Evolutionary conservation across 2,797 vertebrate species (phyloP).

Genomic region (Sebastes kiyomatsui): DNA sequence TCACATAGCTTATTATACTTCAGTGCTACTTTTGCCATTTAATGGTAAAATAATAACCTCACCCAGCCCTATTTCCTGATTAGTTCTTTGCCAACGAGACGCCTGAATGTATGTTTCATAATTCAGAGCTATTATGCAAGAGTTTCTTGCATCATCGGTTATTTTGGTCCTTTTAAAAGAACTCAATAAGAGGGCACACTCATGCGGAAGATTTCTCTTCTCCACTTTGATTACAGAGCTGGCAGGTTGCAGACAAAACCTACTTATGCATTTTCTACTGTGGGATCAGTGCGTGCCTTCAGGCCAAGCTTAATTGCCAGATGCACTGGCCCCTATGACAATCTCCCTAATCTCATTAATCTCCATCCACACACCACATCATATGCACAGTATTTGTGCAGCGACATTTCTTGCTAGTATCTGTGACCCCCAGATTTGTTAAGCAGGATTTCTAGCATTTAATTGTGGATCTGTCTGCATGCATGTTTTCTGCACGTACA

Average conservation of each 20-base stretch:
- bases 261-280: slow-evolving; percentile 51
- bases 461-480: neutral
- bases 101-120: slow-evolving; percentile 17
- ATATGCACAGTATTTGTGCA: slow-evolving; percentile 47
- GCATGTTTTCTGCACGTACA: neutral
- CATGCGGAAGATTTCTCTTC: slow-evolving; percentile 47
- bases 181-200: slow-evolving; percentile 50
- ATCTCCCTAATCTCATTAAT: slow-evolving; percentile 71
- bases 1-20: neutral
- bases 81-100: slow-evolving; percentile 7
- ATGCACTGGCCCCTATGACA: slow-evolving; percentile 61
- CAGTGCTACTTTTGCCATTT: neutral
- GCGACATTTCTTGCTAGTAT: slow-evolving; percentile 6
- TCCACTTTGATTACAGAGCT: slow-evolving; percentile 61
- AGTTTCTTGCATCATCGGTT: slow-evolving; percentile 42
- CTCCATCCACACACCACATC: slow-evolving; percentile 44
- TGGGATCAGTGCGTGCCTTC: slow-evolving; percentile 58
- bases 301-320: slow-evolving; percentile 61
- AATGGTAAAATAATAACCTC: neutral
- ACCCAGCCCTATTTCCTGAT: neutral
- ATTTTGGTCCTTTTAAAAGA: slow-evolving; percentile 39
- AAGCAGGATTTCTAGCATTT: neutral
- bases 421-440: slow-evolving; percentile 1
- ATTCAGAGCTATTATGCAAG: slow-evolving; percentile 47
- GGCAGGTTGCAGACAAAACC: slow-evolving; percentile 60